These are phyloP conservation scores for Mus musculus DNA, from an alignment of 2,113 vertebrate genomes.

Conservation along the genomic window DNA sequence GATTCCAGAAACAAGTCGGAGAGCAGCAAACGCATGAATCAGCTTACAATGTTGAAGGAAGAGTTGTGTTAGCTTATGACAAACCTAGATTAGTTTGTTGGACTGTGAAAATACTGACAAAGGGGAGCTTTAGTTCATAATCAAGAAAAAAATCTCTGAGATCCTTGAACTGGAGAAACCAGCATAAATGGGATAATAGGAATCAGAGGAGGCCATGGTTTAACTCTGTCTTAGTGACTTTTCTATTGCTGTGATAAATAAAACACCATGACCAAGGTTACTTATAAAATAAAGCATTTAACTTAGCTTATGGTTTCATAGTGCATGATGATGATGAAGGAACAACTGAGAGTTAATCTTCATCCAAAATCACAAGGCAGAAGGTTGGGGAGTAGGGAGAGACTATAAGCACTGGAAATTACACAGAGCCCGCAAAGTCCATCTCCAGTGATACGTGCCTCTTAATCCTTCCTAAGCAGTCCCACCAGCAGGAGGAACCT, in stretches of 20 bases:
- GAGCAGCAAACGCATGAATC: background rate
- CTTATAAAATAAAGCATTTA: background rate
- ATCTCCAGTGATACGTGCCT: background rate
- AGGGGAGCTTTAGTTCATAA: slow-evolving; percentile 8
- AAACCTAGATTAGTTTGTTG: slow-evolving; percentile 62
- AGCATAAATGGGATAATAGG: background rate
- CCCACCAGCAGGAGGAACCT: background rate
- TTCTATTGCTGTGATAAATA: background rate
- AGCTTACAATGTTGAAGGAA: background rate
- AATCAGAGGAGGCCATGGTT: background rate
- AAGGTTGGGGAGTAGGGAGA: fast-evolving
- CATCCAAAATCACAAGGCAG: background rate
- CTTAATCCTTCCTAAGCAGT: background rate
- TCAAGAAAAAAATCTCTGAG: slow-evolving; percentile 54
- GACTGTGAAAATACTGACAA: slow-evolving; percentile 68
- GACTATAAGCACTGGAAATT: background rate
- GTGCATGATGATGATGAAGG: background rate
- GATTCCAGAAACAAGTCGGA: background rate
- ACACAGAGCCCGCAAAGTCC: background rate
- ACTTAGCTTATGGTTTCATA: background rate
- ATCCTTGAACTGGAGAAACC: slow-evolving; percentile 9
- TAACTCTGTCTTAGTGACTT: background rate
- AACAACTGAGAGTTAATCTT: background rate
- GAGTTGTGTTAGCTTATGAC: slow-evolving; percentile 41
- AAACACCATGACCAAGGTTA: background rate